A percentile compares a stretch with the other conserved stretches of the same genome.
These are phyloP conservation scores for Pristionchus pacificus DNA, from an alignment of 1,140 invertebrate genomes.

Conservation along the genomic window DNA sequence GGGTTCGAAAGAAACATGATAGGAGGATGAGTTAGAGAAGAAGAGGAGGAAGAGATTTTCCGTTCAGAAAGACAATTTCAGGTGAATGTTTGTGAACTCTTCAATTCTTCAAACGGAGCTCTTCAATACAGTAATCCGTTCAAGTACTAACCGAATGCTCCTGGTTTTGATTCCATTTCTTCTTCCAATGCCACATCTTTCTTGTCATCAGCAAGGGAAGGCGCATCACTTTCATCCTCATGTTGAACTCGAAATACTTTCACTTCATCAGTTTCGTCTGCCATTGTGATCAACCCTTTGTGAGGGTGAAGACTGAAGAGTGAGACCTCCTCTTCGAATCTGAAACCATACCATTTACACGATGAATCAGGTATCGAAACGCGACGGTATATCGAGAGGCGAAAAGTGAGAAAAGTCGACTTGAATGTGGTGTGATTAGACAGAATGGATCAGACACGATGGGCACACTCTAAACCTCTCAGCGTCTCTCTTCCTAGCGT, in stretches of 20 bases:
- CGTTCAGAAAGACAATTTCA: too few relatives aligned
- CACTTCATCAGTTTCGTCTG: conserved; percentile 36
- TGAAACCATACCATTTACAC: conserved; percentile 16
- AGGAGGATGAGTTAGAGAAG: too few relatives aligned
- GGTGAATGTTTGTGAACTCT: too few relatives aligned
- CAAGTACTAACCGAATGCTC: conserved; percentile 7
- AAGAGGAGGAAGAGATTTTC: too few relatives aligned
- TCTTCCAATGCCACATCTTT: conserved; percentile 39
- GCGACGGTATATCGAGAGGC: conserved; percentile 12
- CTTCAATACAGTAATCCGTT: too few relatives aligned
- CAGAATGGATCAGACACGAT: not conserved
- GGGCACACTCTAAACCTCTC: not conserved
- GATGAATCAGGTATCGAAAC: conserved; percentile 2
- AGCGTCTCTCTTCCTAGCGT: too few relatives aligned
- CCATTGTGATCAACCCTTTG: too few relatives aligned
- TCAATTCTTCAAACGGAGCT: too few relatives aligned
- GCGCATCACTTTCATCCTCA: conserved; percentile 20
- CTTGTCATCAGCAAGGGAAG: conserved; percentile 36
- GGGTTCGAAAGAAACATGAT: too few relatives aligned
- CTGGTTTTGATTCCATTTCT: conserved; percentile 25
- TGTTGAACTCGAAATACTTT: conserved; percentile 35
- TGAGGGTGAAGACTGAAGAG: too few relatives aligned
- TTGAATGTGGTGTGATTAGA: conserved; percentile 1
- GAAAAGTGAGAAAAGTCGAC: conserved; percentile 17
- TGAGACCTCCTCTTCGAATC: conserved; percentile 14